Base-by-base conservation (phyloP, 2,797 vertebrate species). In the Aythya fuligula region DNA sequence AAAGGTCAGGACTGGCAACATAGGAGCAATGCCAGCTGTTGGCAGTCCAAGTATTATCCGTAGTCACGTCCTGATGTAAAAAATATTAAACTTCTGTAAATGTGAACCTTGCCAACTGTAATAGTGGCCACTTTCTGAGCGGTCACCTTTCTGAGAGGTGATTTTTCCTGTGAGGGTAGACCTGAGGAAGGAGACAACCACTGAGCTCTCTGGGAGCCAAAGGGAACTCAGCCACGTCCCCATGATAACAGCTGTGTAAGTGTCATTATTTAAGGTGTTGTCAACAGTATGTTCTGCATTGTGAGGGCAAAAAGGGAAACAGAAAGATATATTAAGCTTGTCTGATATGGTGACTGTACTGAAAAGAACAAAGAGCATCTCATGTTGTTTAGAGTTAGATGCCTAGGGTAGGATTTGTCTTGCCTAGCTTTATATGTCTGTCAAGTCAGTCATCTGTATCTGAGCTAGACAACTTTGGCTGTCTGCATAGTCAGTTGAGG, bases 351-450 rank as follows among this genome's bases (percentile, higher is more conserved):
- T 90, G 58, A 70, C 62, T 75, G 38, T 53, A 22, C 72, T 84
- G 70, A 66, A 79, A 94, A 76, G 60, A 82, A 84, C 41, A 65
- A 91, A 54, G 56, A 86, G 9, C 39, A 76, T 87, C 81, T 90
- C 7, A 76, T 1, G 22, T 74, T 84, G 56, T 30, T 66, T 69
- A 19, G 21, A 58, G 60, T 81, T 84, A 65, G 45, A 86, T 18
- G 27, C 25, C 38, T 70, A 69, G 51, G 38, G 38, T 76, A n/a
- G 74, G 60, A 80, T 94, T 87, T 91, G 28, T 80, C 41, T 85
- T 70, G 70, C 36, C 47, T 53, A 28, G 53, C n/a, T 82, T 89
- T 84, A 17, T 71, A 36, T 27, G 60, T 70, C 70, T 72, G 53
- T 82, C 53, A 76, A 79, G 74, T 73, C 73, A 90, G 30, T 79